Evolutionary conservation across 1,140 invertebrate species (phyloP), one percentile per base, ranked within the genome.

Genomic region (Monomorium pharaonis): DNA sequence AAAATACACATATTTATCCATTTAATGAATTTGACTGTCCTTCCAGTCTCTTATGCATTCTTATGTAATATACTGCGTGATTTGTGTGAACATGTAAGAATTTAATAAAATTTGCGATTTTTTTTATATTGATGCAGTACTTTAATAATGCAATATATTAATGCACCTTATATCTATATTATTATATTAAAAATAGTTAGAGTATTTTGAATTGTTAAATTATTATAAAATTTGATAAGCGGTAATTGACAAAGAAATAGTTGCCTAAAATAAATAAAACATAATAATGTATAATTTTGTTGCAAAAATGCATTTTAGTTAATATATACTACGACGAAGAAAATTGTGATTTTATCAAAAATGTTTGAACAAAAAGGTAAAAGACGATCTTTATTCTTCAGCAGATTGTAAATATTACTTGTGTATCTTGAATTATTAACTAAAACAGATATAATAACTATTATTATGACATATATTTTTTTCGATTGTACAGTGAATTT

Each of bases 51-150:
- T 88, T 89, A 75, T 42, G 24, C 63, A 89, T 16, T 84, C 65
- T 88, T 89, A 80, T 49, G 30, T 81, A 89, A 89, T 72, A 72
- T 56, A 47, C 24, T 77, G 42, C 47, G 60, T n/a, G 37, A 54
- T n/a, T 21, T 74, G 42, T 74, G 42, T 63, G 54, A 37, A 7
- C 2, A 76, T 51, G 10, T 70, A 65, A 72, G 18, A 77, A 47
- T 18, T 76, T 12, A 70, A 88, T 88, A 80, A 75, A 85, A 18
- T 44, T 62, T 65, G 27, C 9, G 24, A 84, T 75, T 44, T 72
- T 65, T 83, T 72, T n/a, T 3, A 67, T 44, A 24, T 0, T 44
- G 3, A 70, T n/a, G 44, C 3, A 51, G 16, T 18, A 7, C 44
- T 67, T 44, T 44, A 44, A 47, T 67, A 3, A 3, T 27, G 16